Evolutionary conservation across 1,140 invertebrate genomes (phyloP).

Genomic region (Muscidifurax raptorellus): DNA sequence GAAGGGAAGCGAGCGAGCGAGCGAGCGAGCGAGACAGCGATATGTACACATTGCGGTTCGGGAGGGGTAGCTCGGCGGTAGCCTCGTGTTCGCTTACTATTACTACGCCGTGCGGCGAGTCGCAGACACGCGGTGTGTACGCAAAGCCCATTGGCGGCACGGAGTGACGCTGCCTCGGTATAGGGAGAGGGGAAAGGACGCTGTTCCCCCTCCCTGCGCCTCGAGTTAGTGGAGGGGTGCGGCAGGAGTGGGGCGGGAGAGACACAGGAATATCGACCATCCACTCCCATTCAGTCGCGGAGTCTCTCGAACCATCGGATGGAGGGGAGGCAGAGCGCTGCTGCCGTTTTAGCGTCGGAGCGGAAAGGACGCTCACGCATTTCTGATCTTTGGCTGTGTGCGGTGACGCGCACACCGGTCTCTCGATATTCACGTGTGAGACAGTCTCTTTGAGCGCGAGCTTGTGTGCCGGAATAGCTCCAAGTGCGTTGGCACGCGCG

Average conservation of each 20-base stretch:
- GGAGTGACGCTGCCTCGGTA: neutral
- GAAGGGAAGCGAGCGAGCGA: neutral
- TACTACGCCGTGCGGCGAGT: constrained; percentile 34
- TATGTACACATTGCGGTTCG: neutral
- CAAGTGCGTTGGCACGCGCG: neutral
- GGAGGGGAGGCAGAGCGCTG: constrained; percentile 18
- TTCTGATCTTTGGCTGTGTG: constrained; percentile 18
- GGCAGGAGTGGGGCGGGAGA: neutral
- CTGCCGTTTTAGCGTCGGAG: constrained; percentile 48
- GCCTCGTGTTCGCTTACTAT: constrained; percentile 34
- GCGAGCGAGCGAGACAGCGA: neutral
- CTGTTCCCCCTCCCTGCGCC: constrained; percentile 32
- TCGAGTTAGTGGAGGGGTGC: constrained; percentile 25
- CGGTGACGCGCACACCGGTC: neutral
- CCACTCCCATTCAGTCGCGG: constrained; percentile 66
- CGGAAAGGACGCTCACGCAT: constrained; percentile 48
- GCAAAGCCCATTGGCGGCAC: constrained; percentile 1
- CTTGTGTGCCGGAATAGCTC: neutral
- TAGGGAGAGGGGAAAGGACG: constrained; percentile 50
- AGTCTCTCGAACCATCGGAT: constrained; percentile 34
- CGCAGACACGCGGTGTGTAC: constrained; percentile 25
- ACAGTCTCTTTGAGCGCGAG: neutral
- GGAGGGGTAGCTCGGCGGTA: neutral
- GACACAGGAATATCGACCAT: constrained; percentile 63
- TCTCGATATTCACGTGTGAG: neutral